phyloP scores from a whole-genome alignment of 2,797 vertebrate species.

The Sebastes minor region DNA sequence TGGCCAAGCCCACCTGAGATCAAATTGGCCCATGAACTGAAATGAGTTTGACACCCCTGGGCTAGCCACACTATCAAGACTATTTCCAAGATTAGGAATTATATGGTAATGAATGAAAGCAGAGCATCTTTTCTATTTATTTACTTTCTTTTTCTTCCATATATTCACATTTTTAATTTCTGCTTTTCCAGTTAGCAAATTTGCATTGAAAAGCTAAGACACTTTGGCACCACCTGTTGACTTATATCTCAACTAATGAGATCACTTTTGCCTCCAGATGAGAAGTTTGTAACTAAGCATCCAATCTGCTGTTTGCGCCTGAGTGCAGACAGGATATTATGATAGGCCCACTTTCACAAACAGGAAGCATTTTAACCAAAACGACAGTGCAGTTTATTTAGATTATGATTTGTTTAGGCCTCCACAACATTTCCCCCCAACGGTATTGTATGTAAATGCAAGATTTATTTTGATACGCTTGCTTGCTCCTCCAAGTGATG shows the following conservation, averaged over 20 bases:
- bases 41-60: too few relatives aligned
- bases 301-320: conserved; percentile 42
- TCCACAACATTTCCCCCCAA: conserved; percentile 34
- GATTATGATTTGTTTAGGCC: conserved; percentile 69
- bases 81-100: neutral
- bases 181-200: neutral
- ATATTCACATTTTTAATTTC: neutral
- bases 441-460: conserved; percentile 69
- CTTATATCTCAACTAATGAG: neutral
- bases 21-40: too few relatives aligned
- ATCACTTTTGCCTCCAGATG: conserved; percentile 1
- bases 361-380: conserved; percentile 72
- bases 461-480: conserved; percentile 62
- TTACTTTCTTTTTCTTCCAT: neutral
- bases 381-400: conserved; percentile 65
- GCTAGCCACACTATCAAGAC: neutral
- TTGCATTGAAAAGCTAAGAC: neutral
- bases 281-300: conserved; percentile 57
- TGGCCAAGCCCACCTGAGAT: too few relatives aligned
- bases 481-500: conserved; percentile 46
- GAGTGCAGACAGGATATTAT: conserved; percentile 68
- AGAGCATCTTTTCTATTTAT: neutral
- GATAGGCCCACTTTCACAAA: conserved; percentile 62
- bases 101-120: neutral
- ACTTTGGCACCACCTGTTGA: conserved; percentile 2